Percentiles rank a stretch among this genome's conserved stretches.
These are phyloP conservation scores for Beris chalybata DNA, from an alignment of 2,888 invertebrate genomes.

Conservation along the genomic window DNA sequence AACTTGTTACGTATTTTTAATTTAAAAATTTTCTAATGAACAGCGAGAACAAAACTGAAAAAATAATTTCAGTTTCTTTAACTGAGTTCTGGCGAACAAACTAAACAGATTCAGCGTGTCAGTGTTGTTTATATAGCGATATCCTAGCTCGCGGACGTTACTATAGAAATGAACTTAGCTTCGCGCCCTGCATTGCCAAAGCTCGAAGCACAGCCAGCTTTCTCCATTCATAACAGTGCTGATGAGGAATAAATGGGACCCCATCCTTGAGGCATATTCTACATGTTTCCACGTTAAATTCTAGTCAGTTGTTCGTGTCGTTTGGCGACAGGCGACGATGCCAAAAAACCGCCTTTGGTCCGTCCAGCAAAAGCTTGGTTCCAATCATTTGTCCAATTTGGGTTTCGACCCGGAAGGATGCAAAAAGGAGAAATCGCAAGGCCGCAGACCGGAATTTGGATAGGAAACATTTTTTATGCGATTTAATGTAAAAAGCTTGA, in stretches of 20 bases:
- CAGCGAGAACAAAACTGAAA: conserved; percentile 11
- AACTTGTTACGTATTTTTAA: background rate
- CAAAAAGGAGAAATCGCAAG: background rate
- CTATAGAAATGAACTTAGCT: background rate
- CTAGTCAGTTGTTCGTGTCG: too few species aligned
- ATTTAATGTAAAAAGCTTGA: conserved; percentile 27
- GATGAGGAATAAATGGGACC: conserved; percentile 5
- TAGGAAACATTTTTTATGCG: conserved; percentile 25
- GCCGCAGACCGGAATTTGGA: background rate
- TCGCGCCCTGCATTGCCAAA: background rate
- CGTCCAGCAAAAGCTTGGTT: conserved; percentile 8
- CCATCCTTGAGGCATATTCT: conserved; percentile 2
- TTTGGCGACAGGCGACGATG: too few species aligned
- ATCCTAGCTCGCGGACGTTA: background rate
- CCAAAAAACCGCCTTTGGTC: too few species aligned
- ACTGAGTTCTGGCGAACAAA: conserved; percentile 21
- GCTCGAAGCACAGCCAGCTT: background rate
- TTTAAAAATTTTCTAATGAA: background rate
- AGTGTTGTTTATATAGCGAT: conserved; percentile 21
- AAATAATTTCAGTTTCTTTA: conserved; percentile 16
- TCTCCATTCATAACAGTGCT: conserved; percentile 24
- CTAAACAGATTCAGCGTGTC: conserved; percentile 28
- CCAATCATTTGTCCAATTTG: conserved; percentile 27
- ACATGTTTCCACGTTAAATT: too few species aligned
- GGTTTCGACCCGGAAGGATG: conserved; percentile 3